These are phyloP conservation scores for Cinara cedri DNA, from an alignment of 2,888 invertebrate species.

Conservation along the genomic window DNA sequence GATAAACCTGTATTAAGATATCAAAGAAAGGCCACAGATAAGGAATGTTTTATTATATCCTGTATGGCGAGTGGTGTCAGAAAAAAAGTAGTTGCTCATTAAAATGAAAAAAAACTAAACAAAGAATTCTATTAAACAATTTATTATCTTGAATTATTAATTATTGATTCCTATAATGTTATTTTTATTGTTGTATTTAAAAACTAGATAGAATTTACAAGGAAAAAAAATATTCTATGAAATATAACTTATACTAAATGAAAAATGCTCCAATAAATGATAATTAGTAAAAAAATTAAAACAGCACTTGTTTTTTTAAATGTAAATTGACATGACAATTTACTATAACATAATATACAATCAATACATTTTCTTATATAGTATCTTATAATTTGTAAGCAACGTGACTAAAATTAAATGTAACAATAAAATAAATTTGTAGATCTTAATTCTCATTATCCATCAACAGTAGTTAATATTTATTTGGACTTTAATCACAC, in stretches of 20 bases:
- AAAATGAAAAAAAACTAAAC: conserved; percentile 29
- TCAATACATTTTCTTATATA: conserved; percentile 15
- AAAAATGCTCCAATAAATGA: conserved; percentile 33
- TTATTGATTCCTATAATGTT: conserved; percentile 30
- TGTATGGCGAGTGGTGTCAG: conserved; percentile 31
- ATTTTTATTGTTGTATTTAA: background rate
- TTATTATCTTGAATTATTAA: conserved; percentile 43
- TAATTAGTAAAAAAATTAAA: conserved; percentile 3
- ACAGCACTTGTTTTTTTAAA: background rate
- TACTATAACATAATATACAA: conserved; percentile 23
- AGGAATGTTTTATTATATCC: conserved; percentile 56
- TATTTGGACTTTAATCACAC: conserved; percentile 55
- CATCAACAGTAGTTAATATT: conserved; percentile 42
- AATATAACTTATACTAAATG: background rate
- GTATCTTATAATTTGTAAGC: conserved; percentile 29
- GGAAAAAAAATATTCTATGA: conserved; percentile 29
- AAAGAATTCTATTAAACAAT: conserved; percentile 42
- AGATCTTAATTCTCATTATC: conserved; percentile 52
- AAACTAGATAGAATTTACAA: conserved; percentile 30
- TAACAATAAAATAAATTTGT: conserved; percentile 35
- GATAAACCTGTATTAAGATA: conserved; percentile 55
- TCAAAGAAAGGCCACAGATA: conserved; percentile 56
- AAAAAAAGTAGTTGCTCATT: conserved; percentile 38
- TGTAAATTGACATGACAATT: conserved; percentile 19
- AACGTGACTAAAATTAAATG: conserved; percentile 35